Evolutionary conservation across 2,888 invertebrate species (phyloP).

Genomic region (Apamea sordens): DNA sequence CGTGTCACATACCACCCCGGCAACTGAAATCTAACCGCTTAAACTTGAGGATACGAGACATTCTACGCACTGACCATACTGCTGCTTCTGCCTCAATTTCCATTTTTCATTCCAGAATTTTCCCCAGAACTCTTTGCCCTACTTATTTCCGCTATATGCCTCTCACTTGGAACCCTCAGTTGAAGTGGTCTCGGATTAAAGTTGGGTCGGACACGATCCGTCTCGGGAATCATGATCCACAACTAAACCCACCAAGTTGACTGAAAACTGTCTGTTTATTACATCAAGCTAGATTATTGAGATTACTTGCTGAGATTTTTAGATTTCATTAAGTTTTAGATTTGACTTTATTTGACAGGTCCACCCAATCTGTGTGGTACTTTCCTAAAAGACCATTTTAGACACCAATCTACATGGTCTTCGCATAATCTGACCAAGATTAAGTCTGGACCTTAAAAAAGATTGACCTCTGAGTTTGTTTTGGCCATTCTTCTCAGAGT

Average conservation of each 20-base stretch:
- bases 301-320: conserved; percentile 1
- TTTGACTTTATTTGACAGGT: background rate
- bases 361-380: no score
- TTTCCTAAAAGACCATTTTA: no score
- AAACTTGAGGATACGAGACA: background rate
- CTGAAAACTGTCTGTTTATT: conserved; percentile 48
- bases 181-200: conserved; percentile 73
- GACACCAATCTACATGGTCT: no score
- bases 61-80: no score
- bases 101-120: background rate
- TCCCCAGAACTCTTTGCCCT: background rate
- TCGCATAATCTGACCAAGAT: no score
- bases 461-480: no score
- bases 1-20: background rate
- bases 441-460: no score
- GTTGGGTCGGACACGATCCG: conserved; percentile 71
- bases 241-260: conserved; percentile 58
- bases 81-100: background rate
- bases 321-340: background rate
- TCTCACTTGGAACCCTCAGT: conserved; percentile 47
- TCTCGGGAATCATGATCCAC: conserved; percentile 70
- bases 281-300: conserved; percentile 32
- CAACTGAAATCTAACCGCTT: background rate
- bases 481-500: no score
- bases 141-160: conserved; percentile 31